Percentiles rank a stretch among this genome's conserved stretches.
Conservation (phyloP, 2,888 invertebrate species). For the Ptilodon capucinus region DNA sequence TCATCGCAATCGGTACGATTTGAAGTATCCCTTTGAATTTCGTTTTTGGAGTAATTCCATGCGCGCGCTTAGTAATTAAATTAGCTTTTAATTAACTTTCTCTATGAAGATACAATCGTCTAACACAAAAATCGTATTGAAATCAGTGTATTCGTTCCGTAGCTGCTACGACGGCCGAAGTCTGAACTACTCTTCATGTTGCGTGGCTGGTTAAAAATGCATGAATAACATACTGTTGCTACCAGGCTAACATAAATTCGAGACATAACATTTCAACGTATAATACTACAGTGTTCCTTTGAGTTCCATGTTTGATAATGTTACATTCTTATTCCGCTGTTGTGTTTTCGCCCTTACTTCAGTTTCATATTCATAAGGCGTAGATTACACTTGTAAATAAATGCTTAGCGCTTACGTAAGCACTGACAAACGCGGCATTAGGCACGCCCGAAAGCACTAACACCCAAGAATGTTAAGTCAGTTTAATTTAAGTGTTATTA, state of each 20-base stretch:
- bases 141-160: too few species aligned
- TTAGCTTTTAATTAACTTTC: too few species aligned
- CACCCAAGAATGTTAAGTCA: neutral
- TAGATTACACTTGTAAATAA: constrained; percentile 38
- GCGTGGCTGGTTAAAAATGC: neutral
- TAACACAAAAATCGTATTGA: too few species aligned
- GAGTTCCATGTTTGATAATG: neutral
- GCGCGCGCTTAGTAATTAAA: too few species aligned
- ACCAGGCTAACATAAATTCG: neutral
- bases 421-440: constrained; percentile 10
- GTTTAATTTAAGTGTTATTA: constrained; percentile 2
- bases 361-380: constrained; percentile 28
- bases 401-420: constrained; percentile 16
- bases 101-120: too few species aligned
- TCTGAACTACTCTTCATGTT: too few species aligned
- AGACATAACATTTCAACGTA: neutral
- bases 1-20: constrained; percentile 19
- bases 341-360: neutral
- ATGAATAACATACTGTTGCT: neutral
- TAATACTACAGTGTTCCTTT: neutral
- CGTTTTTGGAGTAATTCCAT: constrained; percentile 16
- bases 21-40: constrained; percentile 11
- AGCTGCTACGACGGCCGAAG: too few species aligned
- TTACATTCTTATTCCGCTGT: neutral
- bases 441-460: constrained; percentile 4